Evolutionary conservation across 2,888 invertebrate species (phyloP).

Genomic region (Mythimna loreyi): DNA sequence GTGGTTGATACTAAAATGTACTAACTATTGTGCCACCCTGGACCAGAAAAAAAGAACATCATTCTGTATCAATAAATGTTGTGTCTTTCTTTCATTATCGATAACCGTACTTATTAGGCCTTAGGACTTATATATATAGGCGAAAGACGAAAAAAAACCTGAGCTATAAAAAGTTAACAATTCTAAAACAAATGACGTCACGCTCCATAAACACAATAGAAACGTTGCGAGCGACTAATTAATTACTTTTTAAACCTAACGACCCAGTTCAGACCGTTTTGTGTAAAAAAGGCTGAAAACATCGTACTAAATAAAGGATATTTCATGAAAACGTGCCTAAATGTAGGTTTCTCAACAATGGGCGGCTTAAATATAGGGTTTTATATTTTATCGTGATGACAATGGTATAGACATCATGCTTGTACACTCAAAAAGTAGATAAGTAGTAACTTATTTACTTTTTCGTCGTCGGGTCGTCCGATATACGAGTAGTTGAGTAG

Average conservation of each 20-base stretch:
- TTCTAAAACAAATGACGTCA: conserved; percentile 28
- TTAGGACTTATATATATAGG: background rate
- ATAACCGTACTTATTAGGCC: background rate
- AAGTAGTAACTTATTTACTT: no score
- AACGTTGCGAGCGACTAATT: conserved; percentile 31
- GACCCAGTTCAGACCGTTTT: conserved; percentile 37
- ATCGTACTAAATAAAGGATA: conserved; percentile 14
- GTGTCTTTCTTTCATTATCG: no score
- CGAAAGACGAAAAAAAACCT: background rate
- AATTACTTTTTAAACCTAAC: conserved; percentile 35
- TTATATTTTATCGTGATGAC: conserved; percentile 12
- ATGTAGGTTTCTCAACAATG: background rate
- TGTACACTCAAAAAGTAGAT: no score
- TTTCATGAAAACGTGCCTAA: conserved; percentile 22
- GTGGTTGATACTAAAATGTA: no score
- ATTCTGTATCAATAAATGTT: no score
- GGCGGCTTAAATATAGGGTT: conserved; percentile 14
- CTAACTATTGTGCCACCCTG: no score
- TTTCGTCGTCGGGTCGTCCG: no score
- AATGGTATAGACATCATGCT: background rate
- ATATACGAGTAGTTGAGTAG: no score
- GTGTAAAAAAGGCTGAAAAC: conserved; percentile 7
- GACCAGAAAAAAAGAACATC: no score
- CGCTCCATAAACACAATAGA: conserved; percentile 8
- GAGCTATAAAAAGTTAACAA: background rate